These are phyloP conservation scores for Synaphobranchus kaupii DNA, from an alignment of 2,797 vertebrate genomes.

Conservation along the genomic window DNA sequence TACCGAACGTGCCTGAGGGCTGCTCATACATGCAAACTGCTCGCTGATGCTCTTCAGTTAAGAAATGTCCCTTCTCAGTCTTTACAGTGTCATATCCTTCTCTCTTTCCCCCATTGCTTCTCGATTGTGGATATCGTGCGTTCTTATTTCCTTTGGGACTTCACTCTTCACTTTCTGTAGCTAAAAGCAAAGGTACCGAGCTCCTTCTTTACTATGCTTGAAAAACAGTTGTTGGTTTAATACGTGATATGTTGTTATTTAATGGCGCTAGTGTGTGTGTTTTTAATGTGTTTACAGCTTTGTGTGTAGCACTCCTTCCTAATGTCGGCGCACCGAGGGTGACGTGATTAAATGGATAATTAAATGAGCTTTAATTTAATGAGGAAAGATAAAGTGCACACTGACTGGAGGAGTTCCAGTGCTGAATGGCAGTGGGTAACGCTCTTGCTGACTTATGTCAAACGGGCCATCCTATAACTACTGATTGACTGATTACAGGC, in stretches of 20 bases:
- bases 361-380: constrained; percentile 61
- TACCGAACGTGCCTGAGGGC: background rate
- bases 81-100: constrained; percentile 30
- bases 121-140: constrained; percentile 63
- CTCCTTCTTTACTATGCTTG: constrained; percentile 65
- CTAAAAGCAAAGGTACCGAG: constrained; percentile 99
- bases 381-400: constrained; percentile 37
- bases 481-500: background rate
- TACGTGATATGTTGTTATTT: constrained; percentile 33
- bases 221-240: constrained; percentile 42
- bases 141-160: constrained; percentile 63
- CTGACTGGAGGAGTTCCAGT: constrained; percentile 30
- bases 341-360: constrained; percentile 65
- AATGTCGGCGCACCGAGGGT: constrained; percentile 53
- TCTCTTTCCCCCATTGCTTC: constrained; percentile 40
- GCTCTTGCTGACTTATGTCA: constrained; percentile 2
- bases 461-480: constrained; percentile 1
- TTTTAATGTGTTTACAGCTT: constrained; percentile 44
- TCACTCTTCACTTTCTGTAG: constrained; percentile 77
- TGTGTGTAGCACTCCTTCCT: constrained; percentile 49
- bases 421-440: background rate
- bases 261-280: constrained; percentile 51
- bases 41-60: background rate
- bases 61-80: background rate
- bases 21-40: background rate